Evolutionary conservation across 1,140 invertebrate species (phyloP).

Genomic region (Lordiphosa clarofinis): DNA sequence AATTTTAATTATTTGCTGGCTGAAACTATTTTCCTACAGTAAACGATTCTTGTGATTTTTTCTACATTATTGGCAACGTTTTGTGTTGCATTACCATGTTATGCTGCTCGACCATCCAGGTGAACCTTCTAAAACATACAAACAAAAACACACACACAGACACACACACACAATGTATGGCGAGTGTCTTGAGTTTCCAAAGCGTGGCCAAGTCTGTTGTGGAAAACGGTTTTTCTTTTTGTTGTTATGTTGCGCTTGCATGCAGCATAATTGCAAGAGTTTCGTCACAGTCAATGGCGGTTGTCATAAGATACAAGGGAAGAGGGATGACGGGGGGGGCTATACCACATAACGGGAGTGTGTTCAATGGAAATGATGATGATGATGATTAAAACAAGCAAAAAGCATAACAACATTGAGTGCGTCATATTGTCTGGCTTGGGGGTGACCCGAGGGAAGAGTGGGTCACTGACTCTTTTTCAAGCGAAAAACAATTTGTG

Average conservation of each 20-base stretch:
- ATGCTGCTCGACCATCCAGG: slow-evolving; percentile 45
- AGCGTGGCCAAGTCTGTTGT: slow-evolving; percentile 11
- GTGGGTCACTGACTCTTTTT: slow-evolving; percentile 13
- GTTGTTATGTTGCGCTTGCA: slow-evolving; percentile 33
- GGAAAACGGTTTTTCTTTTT: slow-evolving; percentile 19
- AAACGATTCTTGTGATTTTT: not conserved
- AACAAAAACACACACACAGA: not conserved
- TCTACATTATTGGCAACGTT: slow-evolving; percentile 1
- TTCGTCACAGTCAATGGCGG: slow-evolving; percentile 33
- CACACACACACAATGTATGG: slow-evolving; percentile 6
- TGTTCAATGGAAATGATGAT: slow-evolving; percentile 41
- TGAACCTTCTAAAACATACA: slow-evolving; percentile 30
- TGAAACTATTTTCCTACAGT: too few species aligned
- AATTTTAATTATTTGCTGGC: too few species aligned
- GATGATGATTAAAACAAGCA: slow-evolving; percentile 29
- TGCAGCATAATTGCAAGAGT: slow-evolving; percentile 46
- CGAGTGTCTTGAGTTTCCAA: slow-evolving; percentile 31
- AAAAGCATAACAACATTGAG: slow-evolving; percentile 42
- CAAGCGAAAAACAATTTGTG: slow-evolving; percentile 45
- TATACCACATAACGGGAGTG: slow-evolving; percentile 17
- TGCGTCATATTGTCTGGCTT: slow-evolving; percentile 32
- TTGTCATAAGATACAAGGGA: slow-evolving; percentile 33
- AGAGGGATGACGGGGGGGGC: not conserved
- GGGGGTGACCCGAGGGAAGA: not conserved
- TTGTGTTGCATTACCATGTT: slow-evolving; percentile 19